Evolutionary conservation across 2,888 invertebrate genomes (phyloP).

Genomic region (Lithophane ornitopus): DNA sequence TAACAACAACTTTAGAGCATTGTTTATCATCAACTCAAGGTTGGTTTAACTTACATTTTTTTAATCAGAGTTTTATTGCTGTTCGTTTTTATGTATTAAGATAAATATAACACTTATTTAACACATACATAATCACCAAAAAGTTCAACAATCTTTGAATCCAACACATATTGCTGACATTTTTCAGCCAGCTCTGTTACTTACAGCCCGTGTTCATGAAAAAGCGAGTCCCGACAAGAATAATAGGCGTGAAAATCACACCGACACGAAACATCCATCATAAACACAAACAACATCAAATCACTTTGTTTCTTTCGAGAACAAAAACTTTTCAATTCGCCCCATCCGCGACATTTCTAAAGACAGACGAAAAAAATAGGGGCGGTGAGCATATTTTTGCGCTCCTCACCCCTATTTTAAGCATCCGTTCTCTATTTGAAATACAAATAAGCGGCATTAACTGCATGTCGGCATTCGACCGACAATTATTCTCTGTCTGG

Average conservation of each 20-base stretch:
- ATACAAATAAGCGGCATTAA: constrained; percentile 84
- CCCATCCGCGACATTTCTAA: constrained; percentile 45
- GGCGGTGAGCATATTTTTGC: constrained; percentile 38
- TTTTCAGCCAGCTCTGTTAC: constrained; percentile 42
- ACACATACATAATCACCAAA: not conserved
- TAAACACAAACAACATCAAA: constrained; percentile 63
- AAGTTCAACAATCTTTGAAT: constrained; percentile 11
- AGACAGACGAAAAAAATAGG: constrained; percentile 47
- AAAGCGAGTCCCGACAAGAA: constrained; percentile 53
- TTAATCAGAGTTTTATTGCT: not conserved
- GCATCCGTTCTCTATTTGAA: constrained; percentile 67
- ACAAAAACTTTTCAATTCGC: constrained; percentile 59
- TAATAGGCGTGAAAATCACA: constrained; percentile 59
- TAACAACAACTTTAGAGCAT: not conserved
- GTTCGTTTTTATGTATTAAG: not conserved
- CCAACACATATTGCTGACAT: constrained; percentile 20
- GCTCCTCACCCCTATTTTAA: constrained; percentile 23
- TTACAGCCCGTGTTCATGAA: constrained; percentile 52
- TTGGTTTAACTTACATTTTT: not conserved
- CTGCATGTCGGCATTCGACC: constrained; percentile 76
- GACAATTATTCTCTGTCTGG: constrained; percentile 85
- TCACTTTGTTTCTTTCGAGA: constrained; percentile 61
- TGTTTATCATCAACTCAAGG: not conserved
- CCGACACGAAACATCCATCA: constrained; percentile 61
- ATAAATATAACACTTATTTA: not conserved